Conservation (phyloP, 2,797 vertebrate genomes). For the Rhinichthys osculus region DNA sequence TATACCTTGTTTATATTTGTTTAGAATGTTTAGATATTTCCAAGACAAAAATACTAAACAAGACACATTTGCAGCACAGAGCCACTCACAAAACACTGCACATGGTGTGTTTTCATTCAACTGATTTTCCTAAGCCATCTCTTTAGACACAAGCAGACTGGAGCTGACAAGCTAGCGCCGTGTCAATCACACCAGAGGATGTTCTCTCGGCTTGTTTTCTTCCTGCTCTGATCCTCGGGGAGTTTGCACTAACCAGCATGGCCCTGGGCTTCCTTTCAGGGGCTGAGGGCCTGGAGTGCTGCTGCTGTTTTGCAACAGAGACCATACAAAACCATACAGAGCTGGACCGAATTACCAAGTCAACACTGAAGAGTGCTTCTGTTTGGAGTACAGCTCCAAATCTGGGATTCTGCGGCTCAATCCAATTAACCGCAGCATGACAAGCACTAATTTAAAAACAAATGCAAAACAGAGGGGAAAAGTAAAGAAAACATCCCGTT, state of each 20-base stretch:
- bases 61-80: neutral
- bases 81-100: neutral
- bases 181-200: slow-evolving; percentile 56
- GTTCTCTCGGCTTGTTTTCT: slow-evolving; percentile 57
- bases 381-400: slow-evolving; percentile 41
- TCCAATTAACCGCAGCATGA: slow-evolving; percentile 33
- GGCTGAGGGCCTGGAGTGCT: slow-evolving; percentile 45
- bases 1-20: neutral
- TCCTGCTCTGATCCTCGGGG: slow-evolving; percentile 55
- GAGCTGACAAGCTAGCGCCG: slow-evolving; percentile 18
- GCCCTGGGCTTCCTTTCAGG: slow-evolving; percentile 59
- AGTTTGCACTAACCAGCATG: slow-evolving; percentile 59
- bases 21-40: neutral
- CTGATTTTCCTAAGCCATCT: slow-evolving; percentile 32
- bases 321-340: slow-evolving; percentile 35
- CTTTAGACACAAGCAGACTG: slow-evolving; percentile 24
- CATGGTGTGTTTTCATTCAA: slow-evolving; percentile 22
- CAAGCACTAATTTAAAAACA: slow-evolving; percentile 26
- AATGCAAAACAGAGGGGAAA: slow-evolving; percentile 15
- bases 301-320: slow-evolving; percentile 51
- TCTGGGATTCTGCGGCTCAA: slow-evolving; percentile 31
- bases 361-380: slow-evolving; percentile 28
- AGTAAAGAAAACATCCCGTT: neutral
- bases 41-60: neutral
- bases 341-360: slow-evolving; percentile 46